Percentiles rank a stretch among this genome's conserved stretches.
Conservation (phyloP, 2,888 invertebrate genomes). For the Polydrusus tereticollis region DNA sequence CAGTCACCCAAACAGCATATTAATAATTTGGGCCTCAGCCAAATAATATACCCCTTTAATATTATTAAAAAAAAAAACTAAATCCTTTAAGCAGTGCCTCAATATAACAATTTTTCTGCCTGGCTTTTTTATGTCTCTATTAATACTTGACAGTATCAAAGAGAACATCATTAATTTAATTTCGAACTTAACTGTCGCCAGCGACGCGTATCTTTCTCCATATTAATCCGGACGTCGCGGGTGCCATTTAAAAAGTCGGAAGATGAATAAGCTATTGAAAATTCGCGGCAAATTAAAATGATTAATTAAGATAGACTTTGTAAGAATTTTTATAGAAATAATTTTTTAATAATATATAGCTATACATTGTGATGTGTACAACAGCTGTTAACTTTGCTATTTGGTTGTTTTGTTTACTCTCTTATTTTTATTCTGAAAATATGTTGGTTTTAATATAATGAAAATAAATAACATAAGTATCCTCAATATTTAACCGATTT, state of each 20-base stretch:
- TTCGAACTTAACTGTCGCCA: slow-evolving; percentile 43
- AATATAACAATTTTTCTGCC: slow-evolving; percentile 28
- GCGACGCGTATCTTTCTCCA: slow-evolving; percentile 45
- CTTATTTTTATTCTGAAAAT: too few species aligned
- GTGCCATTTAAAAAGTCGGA: slow-evolving; percentile 43
- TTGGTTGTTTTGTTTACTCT: too few species aligned
- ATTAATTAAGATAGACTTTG: slow-evolving; percentile 42
- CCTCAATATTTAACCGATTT: too few species aligned
- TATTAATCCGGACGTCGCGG: slow-evolving; percentile 45
- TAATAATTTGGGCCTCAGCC: too few species aligned
- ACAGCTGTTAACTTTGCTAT: too few species aligned
- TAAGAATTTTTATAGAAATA: slow-evolving; percentile 23
- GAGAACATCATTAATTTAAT: slow-evolving; percentile 42
- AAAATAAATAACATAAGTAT: too few species aligned
- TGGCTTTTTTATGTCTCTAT: slow-evolving; percentile 40
- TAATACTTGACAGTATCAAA: slow-evolving; percentile 44
- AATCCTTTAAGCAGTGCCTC: background rate
- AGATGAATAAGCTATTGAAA: slow-evolving; percentile 46
- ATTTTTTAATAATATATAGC: slow-evolving; percentile 25
- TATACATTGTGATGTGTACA: too few species aligned
- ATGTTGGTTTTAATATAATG: too few species aligned
- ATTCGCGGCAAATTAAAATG: slow-evolving; percentile 43
- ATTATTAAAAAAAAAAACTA: too few species aligned
- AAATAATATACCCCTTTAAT: too few species aligned
- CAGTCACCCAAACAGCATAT: too few species aligned